Evolutionary conservation across 2,113 vertebrate species (phyloP).

Genomic region (Chaetodon trifascialis): DNA sequence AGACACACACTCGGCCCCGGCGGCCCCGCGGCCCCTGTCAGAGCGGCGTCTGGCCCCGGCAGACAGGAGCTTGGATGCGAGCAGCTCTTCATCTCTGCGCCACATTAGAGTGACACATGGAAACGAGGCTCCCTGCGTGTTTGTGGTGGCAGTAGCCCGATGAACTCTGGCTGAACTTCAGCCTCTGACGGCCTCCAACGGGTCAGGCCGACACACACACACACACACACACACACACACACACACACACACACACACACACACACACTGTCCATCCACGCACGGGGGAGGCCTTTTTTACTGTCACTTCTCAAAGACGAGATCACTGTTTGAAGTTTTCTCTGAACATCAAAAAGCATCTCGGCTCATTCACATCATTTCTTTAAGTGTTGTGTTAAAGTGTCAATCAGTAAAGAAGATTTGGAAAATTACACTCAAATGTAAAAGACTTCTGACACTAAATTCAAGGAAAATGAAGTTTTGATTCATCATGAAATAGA

Average conservation of each 20-base stretch:
- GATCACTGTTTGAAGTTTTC: too few species aligned
- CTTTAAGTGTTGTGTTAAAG: too few species aligned
- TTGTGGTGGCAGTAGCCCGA: slow-evolving; percentile 46
- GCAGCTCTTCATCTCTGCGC: slow-evolving; percentile 45
- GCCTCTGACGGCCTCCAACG: slow-evolving; percentile 21
- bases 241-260: slow-evolving; percentile 10
- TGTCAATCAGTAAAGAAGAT: too few species aligned
- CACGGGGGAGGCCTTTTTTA: background rate
- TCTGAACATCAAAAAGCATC: too few species aligned
- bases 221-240: slow-evolving; percentile 23
- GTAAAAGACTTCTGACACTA: too few species aligned
- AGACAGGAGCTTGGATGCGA: slow-evolving; percentile 27
- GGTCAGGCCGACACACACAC: slow-evolving; percentile 3
- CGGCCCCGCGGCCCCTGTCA: background rate
- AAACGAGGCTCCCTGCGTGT: slow-evolving; percentile 41
- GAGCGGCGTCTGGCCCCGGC: slow-evolving; percentile 12
- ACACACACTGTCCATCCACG: slow-evolving; percentile 17
- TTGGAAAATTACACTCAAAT: too few species aligned
- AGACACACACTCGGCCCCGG: background rate
- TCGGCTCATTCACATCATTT: too few species aligned
- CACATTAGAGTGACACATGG: slow-evolving; percentile 68
- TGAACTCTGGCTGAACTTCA: slow-evolving; percentile 72
- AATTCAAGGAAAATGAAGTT: too few species aligned
- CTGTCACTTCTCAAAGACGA: too few species aligned
- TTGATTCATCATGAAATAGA: too few species aligned